Evolutionary conservation across 2,888 invertebrate genomes (phyloP).

Genomic region (Hyposoter dolosus): DNA sequence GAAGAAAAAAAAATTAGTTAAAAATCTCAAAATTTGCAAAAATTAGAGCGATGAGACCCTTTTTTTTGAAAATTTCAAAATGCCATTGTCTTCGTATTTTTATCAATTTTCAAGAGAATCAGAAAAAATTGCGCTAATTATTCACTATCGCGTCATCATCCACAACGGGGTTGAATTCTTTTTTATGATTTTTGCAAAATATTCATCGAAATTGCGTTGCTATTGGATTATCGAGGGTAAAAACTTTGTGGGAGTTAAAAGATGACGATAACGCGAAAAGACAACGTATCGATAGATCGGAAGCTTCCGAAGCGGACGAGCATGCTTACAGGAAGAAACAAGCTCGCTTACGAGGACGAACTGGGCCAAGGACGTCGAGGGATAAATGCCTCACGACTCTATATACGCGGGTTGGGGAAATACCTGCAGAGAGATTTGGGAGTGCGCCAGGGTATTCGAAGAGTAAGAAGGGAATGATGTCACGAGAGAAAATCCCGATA

Average conservation of each 20-base stretch:
- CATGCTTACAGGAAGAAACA: not conserved
- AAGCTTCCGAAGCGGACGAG: not conserved
- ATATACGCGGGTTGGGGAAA: not conserved
- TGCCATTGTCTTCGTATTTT: not conserved
- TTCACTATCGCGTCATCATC: no score
- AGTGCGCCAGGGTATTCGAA: slow-evolving; percentile 12
- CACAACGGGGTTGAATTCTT: no score
- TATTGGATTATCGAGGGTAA: no score
- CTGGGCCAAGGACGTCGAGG: slow-evolving; percentile 10
- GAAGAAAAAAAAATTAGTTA: no score
- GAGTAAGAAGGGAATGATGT: not conserved
- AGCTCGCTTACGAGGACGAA: not conserved
- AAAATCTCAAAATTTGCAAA: no score
- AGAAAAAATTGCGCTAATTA: not conserved
- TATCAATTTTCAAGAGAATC: not conserved
- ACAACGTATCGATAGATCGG: not conserved
- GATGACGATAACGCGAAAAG: not conserved
- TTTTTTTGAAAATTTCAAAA: no score
- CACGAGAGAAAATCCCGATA: slow-evolving; percentile 15
- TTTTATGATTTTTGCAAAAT: no score
- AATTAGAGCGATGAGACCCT: no score
- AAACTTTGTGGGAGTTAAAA: not conserved
- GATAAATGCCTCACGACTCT: not conserved
- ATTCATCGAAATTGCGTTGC: no score
- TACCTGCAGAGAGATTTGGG: slow-evolving; percentile 32